Evolutionary conservation across 2,797 vertebrate genomes (phyloP).

Genomic region (Sebastes hubbsi): DNA sequence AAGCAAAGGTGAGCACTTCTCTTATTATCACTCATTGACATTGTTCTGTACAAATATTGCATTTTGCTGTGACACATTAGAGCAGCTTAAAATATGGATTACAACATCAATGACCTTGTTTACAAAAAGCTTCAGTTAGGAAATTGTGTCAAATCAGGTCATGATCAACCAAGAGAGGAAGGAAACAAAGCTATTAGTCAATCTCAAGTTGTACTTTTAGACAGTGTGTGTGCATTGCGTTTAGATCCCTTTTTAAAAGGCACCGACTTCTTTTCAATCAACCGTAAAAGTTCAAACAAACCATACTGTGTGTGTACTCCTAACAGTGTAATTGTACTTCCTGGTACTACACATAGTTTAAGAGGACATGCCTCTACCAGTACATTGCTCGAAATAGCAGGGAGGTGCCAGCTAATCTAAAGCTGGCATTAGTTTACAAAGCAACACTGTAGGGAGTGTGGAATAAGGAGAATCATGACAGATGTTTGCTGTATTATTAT

Average conservation of each 20-base stretch:
- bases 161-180: too few species aligned
- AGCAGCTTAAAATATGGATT: neutral
- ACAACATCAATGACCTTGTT: neutral
- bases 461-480: neutral
- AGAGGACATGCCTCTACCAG: slow-evolving; percentile 17
- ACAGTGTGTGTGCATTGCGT: too few species aligned
- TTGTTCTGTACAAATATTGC: neutral
- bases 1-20: slow-evolving; percentile 82
- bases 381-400: slow-evolving; percentile 59
- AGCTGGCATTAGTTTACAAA: slow-evolving; percentile 32
- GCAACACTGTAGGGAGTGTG: neutral
- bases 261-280: too few species aligned
- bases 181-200: neutral
- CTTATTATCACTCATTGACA: neutral
- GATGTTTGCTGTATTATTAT: neutral
- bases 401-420: slow-evolving; percentile 42
- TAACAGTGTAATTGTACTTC: neutral
- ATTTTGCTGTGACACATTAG: neutral
- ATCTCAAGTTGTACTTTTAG: neutral
- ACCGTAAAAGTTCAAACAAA: neutral
- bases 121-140: accelerated
- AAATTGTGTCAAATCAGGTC: neutral
- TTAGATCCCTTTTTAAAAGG: neutral
- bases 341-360: neutral
- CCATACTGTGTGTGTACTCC: neutral